Base-by-base conservation (phyloP, 2,888 invertebrate species). In the Archips xylosteana region DNA sequence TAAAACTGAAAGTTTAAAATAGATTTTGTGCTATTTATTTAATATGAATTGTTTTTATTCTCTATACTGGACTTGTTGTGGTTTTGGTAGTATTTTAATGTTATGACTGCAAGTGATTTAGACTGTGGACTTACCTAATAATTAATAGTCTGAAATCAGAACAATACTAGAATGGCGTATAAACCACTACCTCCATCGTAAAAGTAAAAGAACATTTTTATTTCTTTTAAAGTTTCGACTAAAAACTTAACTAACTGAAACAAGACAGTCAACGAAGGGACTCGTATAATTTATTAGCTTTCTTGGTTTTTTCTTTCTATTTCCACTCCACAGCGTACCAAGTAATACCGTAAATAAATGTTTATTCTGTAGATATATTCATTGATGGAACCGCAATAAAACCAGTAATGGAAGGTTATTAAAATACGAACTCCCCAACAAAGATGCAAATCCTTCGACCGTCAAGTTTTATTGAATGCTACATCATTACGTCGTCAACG, bases 401-500 rank as follows among this genome's bases (percentile, higher is more conserved):
- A 72, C 59, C 67, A 68, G 67, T 67, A 78, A 76, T 74, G 65
- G 67, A 69, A 68, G 61, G 65, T 80, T 79, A 82, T 80, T 81
- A 81, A 82, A 83, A 80, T 81, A 76, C 77, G 75, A 78, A 78
- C 77, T 75, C 74, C 77, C 69, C 77, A 80, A 82, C 71, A 79
- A 81, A 83, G 78, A 85, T 82, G 81, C 82, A 82, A 83, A 83
- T 83, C 78, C 82, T 75, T 69, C 76, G 66, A 60, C 75, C 76
- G 73, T 76, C 74, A 87, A 84, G 83, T 87, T 88, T 83, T 81
- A 78, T 82, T 83, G 86, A 86, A 87, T 88, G 81, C 87, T 83
- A 83, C 86, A 84, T 89, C 89, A 89, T 92, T 89, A 87, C 82
- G 81, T 81, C 80, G 82, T 84, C 87, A 85, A 81, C 86, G 83